Evolutionary conservation across 2,113 vertebrate species (phyloP).

Genomic region (Ploceus nigricollis): DNA sequence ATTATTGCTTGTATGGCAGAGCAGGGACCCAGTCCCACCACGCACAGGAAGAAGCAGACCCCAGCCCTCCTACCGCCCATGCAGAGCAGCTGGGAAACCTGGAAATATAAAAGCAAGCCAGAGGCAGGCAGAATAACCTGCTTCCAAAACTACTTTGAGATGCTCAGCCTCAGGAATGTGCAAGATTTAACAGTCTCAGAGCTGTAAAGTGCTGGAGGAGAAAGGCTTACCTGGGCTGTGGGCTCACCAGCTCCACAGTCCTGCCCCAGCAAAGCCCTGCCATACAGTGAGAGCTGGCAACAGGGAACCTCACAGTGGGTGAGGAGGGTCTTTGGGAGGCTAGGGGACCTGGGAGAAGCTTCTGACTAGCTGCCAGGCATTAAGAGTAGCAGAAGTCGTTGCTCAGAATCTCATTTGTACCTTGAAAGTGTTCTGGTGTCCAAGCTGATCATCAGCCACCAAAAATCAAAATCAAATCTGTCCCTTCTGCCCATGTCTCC

Average conservation of each 20-base stretch:
- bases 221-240: neutral
- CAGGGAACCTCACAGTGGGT: neutral
- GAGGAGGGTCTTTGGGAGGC: neutral
- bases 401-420: neutral
- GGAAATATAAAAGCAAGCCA: neutral
- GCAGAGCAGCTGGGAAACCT: neutral
- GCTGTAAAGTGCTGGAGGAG: neutral
- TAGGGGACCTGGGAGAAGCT: neutral
- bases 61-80: neutral
- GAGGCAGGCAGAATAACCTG: neutral
- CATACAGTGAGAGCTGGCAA: accelerated
- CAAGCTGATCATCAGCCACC: neutral
- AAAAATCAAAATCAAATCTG: neutral
- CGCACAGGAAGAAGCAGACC: neutral
- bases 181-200: neutral
- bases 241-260: accelerated
- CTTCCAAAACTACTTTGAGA: neutral
- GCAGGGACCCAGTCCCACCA: neutral
- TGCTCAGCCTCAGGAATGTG: neutral
- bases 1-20: neutral
- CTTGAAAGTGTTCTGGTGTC: neutral
- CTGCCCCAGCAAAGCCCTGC: neutral
- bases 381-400: neutral
- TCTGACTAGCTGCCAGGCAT: neutral
- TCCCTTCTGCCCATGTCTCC: neutral